Conservation (phyloP, 2,113 vertebrate species). For the Paradisaea rubra region DNA sequence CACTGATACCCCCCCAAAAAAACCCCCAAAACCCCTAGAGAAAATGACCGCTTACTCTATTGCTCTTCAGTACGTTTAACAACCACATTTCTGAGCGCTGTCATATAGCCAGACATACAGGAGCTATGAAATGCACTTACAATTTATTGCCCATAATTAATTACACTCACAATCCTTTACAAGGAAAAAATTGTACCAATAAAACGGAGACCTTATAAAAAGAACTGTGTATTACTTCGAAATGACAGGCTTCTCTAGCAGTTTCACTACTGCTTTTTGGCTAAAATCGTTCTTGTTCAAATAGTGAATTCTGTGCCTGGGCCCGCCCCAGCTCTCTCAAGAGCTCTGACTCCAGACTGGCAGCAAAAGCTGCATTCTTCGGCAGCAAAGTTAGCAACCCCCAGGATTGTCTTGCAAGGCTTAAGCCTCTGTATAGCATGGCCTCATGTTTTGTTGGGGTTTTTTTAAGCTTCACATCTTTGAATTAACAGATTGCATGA, state of each 20-base stretch:
- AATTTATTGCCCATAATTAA: conserved; percentile 51
- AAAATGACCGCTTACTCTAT: not conserved
- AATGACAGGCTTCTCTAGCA: not conserved
- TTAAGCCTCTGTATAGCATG: not conserved
- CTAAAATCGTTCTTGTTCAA: not conserved
- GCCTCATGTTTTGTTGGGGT: not conserved
- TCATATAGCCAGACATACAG: not conserved
- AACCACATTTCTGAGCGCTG: not conserved
- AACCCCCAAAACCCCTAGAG: not conserved
- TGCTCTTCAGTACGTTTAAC: not conserved
- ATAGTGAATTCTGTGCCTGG: not conserved
- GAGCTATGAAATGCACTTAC: conserved; percentile 31
- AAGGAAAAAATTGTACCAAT: conserved; percentile 46
- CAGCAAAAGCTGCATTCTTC: not conserved
- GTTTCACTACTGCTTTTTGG: not conserved
- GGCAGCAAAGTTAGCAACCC: not conserved
- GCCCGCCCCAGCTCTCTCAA: not conserved
- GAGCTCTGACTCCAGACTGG: not conserved
- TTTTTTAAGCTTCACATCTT: not conserved
- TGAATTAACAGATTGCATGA: not conserved
- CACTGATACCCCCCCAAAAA: not conserved
- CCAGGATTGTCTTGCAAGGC: not conserved
- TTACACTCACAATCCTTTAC: conserved; percentile 33
- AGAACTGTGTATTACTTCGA: accelerated
- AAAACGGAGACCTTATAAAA: conserved; percentile 40